Base-by-base conservation (phyloP, 2,797 vertebrate species). In the Novumbra hubbsi region DNA sequence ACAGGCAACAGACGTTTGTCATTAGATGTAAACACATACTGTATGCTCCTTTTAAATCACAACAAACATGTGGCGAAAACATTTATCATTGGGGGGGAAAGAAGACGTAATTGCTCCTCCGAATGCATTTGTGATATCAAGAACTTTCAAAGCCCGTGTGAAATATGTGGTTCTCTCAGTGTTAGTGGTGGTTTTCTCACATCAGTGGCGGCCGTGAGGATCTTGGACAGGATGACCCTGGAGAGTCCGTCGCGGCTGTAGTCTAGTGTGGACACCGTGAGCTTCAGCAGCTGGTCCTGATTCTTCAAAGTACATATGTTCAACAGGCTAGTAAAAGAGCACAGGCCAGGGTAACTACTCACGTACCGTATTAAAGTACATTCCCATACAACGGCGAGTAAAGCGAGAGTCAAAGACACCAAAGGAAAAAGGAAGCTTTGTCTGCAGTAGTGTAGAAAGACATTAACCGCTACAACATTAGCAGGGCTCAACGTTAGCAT, bases 301-400 rank as follows among this genome's bases (percentile, higher is more conserved):
- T 94, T 95, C 91, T 95, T 96, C 88, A 95, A 85, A 49, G 94
- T 95, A 77, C 94, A 95, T 81, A 96, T 92, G 86, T 91, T 94
- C 84, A 96, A 89, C 72, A 96, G 91, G 92, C 95, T 95, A 48
- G 60, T 1, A 78, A 65, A 71, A 52, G 55, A 28, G 50, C 72
- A 75, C 62, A 14, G 48, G 1, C 52, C 48, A 9, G 34, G 9
- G n/a, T 24, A 28, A 71, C 50, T 16, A 27, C 45, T 45, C 24
- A n/a, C 14, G 19, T 50, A 68, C 24, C 52, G 34, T 41, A 34
- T 63, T 2, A 0, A 0, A 3, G 38, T 17, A 77, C 69, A 72
- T 34, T 34, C 32, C 32, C 32, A 9, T 67, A 74, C 45, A 62
- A 63, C 38, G 19, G 60, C 16, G 55, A 11, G 21, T 8, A 19